Evolutionary conservation across 2,888 invertebrate genomes (phyloP).

Genomic region (Gymnosoma rotundatum): DNA sequence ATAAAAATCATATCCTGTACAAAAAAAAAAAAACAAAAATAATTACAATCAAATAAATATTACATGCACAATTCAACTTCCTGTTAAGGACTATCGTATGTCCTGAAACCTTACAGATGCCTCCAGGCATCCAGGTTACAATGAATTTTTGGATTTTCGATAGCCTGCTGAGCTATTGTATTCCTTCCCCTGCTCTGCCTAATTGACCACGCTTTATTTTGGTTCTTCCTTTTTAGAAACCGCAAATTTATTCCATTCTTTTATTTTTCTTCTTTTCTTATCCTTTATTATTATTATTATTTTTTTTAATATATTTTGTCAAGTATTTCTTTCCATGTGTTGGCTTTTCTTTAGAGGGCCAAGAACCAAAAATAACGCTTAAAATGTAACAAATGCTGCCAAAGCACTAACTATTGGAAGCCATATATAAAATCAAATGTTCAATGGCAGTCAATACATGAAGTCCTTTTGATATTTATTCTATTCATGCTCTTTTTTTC

Average conservation of each 20-base stretch:
- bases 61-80: constrained; percentile 48
- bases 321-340: constrained; percentile 23
- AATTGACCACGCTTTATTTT: constrained; percentile 52
- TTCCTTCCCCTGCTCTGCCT: constrained; percentile 17
- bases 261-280: too few relatives aligned
- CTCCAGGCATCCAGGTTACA: constrained; percentile 33
- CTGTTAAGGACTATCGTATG: constrained; percentile 49
- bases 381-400: constrained; percentile 18
- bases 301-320: constrained; percentile 4
- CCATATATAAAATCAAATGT: constrained; percentile 51
- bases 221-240: constrained; percentile 47
- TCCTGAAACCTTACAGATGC: constrained; percentile 67
- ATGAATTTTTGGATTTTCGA: constrained; percentile 36
- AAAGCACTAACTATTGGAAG: constrained; percentile 23
- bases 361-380: constrained; percentile 1
- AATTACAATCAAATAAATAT: constrained; percentile 22
- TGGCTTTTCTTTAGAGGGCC: neutral
- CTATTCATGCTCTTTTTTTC: neutral
- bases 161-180: constrained; percentile 54
- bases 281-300: too few relatives aligned
- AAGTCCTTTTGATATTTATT: neutral
- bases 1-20: constrained; percentile 25
- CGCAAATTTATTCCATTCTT: constrained; percentile 42
- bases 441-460: neutral
- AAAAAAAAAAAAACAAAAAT: too few relatives aligned